Conservation (phyloP, 2,888 invertebrate genomes). For the Nomada flava region DNA sequence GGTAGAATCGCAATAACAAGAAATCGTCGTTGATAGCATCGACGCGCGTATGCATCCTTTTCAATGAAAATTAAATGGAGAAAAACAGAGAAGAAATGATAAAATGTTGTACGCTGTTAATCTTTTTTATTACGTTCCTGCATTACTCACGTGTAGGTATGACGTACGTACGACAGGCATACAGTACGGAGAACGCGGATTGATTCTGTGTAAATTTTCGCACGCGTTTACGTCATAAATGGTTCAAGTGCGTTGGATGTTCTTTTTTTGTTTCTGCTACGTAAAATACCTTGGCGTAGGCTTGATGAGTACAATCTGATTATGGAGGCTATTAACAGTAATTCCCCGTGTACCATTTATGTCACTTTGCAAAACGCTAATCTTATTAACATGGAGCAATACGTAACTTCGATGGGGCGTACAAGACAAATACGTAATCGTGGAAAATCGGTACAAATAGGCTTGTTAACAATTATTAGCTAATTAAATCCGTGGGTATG, state of each 20-base stretch:
- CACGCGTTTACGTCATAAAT: conserved; percentile 27
- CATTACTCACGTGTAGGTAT: too few species aligned
- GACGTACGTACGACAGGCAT: too few species aligned
- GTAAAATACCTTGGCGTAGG: conserved; percentile 32
- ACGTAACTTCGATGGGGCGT: conserved; percentile 1
- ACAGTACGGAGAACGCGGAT: too few species aligned
- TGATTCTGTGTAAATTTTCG: conserved; percentile 25
- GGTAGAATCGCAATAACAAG: conserved; percentile 3
- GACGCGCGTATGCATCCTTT: too few species aligned
- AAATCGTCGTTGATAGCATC: background rate
- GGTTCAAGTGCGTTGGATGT: conserved; percentile 19
- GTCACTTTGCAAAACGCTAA: conserved; percentile 44
- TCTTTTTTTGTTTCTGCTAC: conserved; percentile 36
- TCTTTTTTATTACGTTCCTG: too few species aligned
- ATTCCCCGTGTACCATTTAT: conserved; percentile 22
- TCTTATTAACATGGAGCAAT: conserved; percentile 57
- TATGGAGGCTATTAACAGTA: conserved; percentile 20
- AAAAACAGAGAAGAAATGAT: background rate
- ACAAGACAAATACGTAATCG: conserved; percentile 20
- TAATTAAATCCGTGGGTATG: background rate
- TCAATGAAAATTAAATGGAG: background rate
- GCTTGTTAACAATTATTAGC: conserved; percentile 14
- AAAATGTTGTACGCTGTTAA: too few species aligned
- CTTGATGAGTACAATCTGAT: conserved; percentile 42
- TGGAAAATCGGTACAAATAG: conserved; percentile 22